These are phyloP conservation scores for Nesogale talazaci DNA, from an alignment of 2,113 vertebrate species.

Conservation along the genomic window DNA sequence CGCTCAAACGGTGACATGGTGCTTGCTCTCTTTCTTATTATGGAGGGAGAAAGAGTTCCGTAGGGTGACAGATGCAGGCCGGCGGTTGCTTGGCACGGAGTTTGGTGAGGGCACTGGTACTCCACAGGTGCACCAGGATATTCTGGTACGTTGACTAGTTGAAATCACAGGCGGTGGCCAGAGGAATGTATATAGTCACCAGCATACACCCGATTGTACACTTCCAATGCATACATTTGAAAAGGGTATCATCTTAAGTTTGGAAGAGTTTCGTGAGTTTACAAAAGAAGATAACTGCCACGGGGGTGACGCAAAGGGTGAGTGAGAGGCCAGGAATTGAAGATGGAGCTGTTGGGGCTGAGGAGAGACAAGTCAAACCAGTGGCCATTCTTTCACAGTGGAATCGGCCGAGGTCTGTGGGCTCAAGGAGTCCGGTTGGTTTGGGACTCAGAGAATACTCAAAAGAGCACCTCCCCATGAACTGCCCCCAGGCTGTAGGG, in stretches of 20 bases:
- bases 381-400: background rate
- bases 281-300: background rate
- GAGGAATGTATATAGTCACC: accelerated
- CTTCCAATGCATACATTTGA: background rate
- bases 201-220: background rate
- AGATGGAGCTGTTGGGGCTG: background rate
- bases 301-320: background rate
- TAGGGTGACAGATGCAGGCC: background rate
- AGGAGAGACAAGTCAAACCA: background rate
- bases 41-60: background rate
- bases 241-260: background rate
- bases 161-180: background rate
- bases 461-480: background rate
- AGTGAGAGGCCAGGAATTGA: background rate
- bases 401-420: background rate
- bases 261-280: background rate
- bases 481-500: background rate
- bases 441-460: background rate
- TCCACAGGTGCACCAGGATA: background rate
- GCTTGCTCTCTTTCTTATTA: background rate
- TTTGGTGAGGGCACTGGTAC: too few relatives aligned
- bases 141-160: too few relatives aligned
- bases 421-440: background rate
- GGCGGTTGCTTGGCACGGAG: background rate
- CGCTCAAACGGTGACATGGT: background rate